These are phyloP conservation scores for Scelioninae gen. 1 DNA, from an alignment of 2,888 invertebrate species.

Conservation along the genomic window DNA sequence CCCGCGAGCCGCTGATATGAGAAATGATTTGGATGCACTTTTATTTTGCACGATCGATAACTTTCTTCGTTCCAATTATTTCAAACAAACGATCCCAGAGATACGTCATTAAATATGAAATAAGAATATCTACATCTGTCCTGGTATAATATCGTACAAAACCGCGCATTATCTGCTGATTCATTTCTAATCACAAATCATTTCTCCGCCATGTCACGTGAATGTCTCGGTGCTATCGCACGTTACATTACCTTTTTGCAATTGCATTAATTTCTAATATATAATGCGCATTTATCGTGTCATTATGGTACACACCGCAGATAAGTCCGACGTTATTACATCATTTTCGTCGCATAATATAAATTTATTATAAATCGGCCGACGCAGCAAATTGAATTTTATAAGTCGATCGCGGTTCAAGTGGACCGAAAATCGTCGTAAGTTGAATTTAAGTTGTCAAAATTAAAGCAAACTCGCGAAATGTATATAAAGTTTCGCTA, in stretches of 20 bases:
- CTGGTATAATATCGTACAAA: constrained; percentile 35
- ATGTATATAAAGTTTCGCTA: constrained; percentile 29
- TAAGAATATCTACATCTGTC: constrained; percentile 58
- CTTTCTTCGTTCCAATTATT: constrained; percentile 62
- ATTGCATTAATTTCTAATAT: constrained; percentile 45
- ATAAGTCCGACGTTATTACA: constrained; percentile 8
- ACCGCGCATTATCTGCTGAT: constrained; percentile 56
- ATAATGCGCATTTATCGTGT: constrained; percentile 42
- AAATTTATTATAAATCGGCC: neutral
- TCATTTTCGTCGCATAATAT: constrained; percentile 23
- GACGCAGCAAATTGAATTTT: constrained; percentile 11
- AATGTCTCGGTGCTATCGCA: constrained; percentile 32
- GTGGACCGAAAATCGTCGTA: constrained; percentile 10
- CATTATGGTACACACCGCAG: constrained; percentile 12
- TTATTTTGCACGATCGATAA: constrained; percentile 25
- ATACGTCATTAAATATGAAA: constrained; percentile 58
- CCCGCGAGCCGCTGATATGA: neutral
- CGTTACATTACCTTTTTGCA: constrained; percentile 41
- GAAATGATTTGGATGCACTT: neutral
- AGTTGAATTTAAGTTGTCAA: constrained; percentile 44
- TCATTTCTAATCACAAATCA: constrained; percentile 49
- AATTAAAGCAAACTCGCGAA: constrained; percentile 31
- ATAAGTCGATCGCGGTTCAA: constrained; percentile 9
- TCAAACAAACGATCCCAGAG: constrained; percentile 28
- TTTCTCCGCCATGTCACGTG: constrained; percentile 14